These are phyloP conservation scores for Drosophila kambysellisi DNA, from an alignment of 2,888 invertebrate species.

Conservation along the genomic window DNA sequence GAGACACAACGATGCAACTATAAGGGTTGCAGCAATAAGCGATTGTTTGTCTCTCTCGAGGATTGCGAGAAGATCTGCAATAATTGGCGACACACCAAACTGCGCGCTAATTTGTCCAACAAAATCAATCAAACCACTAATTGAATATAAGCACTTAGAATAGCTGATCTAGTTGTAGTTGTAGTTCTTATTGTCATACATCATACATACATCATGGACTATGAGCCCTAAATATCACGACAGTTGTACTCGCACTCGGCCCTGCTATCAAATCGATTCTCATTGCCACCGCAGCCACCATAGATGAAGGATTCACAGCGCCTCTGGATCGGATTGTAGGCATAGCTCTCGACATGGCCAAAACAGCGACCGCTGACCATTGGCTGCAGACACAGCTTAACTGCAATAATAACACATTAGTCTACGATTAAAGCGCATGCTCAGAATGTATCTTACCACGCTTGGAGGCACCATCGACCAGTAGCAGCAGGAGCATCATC, in stretches of 20 bases:
- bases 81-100: slow-evolving; percentile 69
- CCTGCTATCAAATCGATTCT: slow-evolving; percentile 90
- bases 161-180: slow-evolving; percentile 18
- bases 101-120: slow-evolving; percentile 48
- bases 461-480: slow-evolving; percentile 61
- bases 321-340: slow-evolving; percentile 88
- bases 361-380: slow-evolving; percentile 90
- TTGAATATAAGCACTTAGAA: slow-evolving; percentile 45
- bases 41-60: slow-evolving; percentile 76
- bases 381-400: slow-evolving; percentile 89
- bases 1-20: slow-evolving; percentile 82
- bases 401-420: slow-evolving; percentile 31
- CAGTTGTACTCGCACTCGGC: slow-evolving; percentile 88
- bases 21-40: slow-evolving; percentile 81
- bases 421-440: not conserved
- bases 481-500: slow-evolving; percentile 28
- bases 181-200: slow-evolving; percentile 31
- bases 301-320: slow-evolving; percentile 91
- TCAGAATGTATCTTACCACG: slow-evolving; percentile 51
- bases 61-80: slow-evolving; percentile 83
- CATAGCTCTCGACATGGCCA: slow-evolving; percentile 90
- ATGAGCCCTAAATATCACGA: slow-evolving; percentile 60
- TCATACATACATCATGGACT: slow-evolving; percentile 9
- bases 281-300: slow-evolving; percentile 91
- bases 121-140: slow-evolving; percentile 66